A percentile compares a stretch with the other conserved stretches of the same genome.
Conservation (phyloP, 2,888 invertebrate species). For the Carpatolechia fugitivella region DNA sequence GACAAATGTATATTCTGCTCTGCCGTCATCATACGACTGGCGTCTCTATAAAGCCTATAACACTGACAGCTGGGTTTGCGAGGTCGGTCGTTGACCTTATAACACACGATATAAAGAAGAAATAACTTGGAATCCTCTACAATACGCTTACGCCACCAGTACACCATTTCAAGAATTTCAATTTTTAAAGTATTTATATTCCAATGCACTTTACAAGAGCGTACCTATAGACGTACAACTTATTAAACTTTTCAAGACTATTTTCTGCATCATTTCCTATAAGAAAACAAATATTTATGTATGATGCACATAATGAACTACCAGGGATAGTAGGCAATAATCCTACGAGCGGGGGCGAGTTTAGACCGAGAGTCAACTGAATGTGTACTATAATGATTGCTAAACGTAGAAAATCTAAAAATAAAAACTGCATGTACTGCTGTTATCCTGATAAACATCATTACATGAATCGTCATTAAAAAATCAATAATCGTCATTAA, state of each 20-base stretch:
- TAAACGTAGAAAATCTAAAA: too few relatives aligned
- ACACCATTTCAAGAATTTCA: neutral
- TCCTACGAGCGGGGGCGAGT: conserved; percentile 44
- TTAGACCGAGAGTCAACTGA: conserved; percentile 14
- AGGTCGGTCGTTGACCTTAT: too few relatives aligned
- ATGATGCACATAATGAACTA: conserved; percentile 45
- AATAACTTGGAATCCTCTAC: too few relatives aligned
- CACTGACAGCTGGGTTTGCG: too few relatives aligned
- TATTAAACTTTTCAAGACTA: conserved; percentile 2
- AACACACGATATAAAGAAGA: too few relatives aligned
- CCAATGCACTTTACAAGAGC: neutral
- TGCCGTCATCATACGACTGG: too few relatives aligned
- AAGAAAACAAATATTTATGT: conserved; percentile 24
- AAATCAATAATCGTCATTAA: too few relatives aligned
- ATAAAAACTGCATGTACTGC: neutral
- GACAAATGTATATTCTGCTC: too few relatives aligned
- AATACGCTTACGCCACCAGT: too few relatives aligned
- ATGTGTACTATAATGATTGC: neutral
- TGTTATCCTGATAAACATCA: neutral
- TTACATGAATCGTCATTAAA: neutral
- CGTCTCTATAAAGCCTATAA: too few relatives aligned
- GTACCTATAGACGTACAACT: too few relatives aligned
- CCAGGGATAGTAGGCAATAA: too few relatives aligned
- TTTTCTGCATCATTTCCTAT: neutral
- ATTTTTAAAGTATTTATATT: neutral